Conservation (phyloP, 2,113 vertebrate genomes). For the Scatophagus argus region DNA sequence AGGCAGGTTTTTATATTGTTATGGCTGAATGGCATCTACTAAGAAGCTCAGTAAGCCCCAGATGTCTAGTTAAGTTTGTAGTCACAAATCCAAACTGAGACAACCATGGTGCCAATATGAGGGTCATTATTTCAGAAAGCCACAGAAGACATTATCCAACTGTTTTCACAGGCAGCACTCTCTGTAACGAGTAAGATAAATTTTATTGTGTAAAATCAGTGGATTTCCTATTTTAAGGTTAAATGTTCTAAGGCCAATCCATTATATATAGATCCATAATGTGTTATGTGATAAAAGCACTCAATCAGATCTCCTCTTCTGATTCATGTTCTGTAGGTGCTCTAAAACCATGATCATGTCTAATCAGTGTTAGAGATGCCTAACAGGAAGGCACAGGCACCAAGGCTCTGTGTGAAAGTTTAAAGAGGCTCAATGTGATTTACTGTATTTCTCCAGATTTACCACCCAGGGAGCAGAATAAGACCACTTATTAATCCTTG, state of each 20-base stretch:
- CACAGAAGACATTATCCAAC: background rate
- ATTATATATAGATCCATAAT: background rate
- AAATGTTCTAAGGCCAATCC: background rate
- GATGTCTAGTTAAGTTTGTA: background rate
- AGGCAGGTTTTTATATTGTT: too few species aligned
- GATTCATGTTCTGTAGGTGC: conserved; percentile 67
- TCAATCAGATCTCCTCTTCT: conserved; percentile 24
- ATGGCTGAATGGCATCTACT: too few species aligned
- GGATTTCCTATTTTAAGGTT: background rate
- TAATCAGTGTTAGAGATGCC: conserved; percentile 67
- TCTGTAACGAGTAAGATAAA: conserved; percentile 8
- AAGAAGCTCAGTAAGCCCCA: too few species aligned
- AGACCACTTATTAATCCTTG: conserved; percentile 73
- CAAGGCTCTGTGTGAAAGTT: conserved; percentile 74
- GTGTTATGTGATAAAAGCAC: conserved; percentile 16
- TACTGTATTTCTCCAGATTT: conserved; percentile 74
- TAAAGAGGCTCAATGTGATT: conserved; percentile 70
- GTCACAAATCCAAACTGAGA: conserved; percentile 9
- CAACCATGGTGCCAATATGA: background rate
- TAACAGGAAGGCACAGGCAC: conserved; percentile 50
- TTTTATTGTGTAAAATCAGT: background rate
- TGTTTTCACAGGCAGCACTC: background rate
- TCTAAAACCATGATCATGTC: conserved; percentile 62
- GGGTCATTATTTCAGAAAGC: background rate
- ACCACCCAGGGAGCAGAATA: conserved; percentile 72